Conservation (phyloP, 2,113 vertebrate genomes). For the Osmerus mordax region DNA sequence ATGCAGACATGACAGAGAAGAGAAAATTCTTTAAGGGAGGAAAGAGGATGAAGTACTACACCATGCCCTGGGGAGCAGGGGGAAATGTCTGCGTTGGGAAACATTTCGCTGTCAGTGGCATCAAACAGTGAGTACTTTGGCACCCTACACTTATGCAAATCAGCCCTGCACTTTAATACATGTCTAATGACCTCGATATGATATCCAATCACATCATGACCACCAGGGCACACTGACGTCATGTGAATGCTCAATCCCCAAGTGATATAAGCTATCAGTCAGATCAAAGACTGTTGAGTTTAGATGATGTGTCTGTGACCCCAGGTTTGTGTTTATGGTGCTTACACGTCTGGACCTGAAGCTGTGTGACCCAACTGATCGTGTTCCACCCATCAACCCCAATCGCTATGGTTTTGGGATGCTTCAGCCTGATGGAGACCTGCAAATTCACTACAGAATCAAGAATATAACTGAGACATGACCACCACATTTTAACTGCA, state of each 20-base stretch:
- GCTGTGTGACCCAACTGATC: constrained; percentile 50
- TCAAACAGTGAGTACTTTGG: constrained; percentile 74
- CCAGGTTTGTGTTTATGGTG: constrained; percentile 75
- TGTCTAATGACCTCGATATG: constrained; percentile 32
- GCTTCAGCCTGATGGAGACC: constrained; percentile 71
- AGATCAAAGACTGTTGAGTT: background rate
- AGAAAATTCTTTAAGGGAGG: constrained; percentile 75
- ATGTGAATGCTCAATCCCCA: too few species aligned
- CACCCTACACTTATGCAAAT: background rate
- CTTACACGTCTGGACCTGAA: constrained; percentile 74
- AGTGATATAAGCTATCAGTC: too few species aligned
- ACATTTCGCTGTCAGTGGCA: constrained; percentile 64
- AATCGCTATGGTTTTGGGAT: constrained; percentile 76
- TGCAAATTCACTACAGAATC: constrained; percentile 65
- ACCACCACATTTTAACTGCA: constrained; percentile 6
- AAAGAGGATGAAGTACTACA: constrained; percentile 69
- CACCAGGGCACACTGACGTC: constrained; percentile 12
- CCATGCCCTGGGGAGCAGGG: constrained; percentile 78
- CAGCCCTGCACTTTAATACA: too few species aligned
- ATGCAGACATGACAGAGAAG: constrained; percentile 67
- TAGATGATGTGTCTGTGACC: background rate
- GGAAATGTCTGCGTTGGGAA: constrained; percentile 68
- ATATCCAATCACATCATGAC: constrained; percentile 33
- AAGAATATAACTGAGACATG: constrained; percentile 36
- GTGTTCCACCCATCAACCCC: constrained; percentile 70